Conservation (phyloP, 37 sponge, comb jelly and placozoan genomes). For the Theonella swinhoei region DNA sequence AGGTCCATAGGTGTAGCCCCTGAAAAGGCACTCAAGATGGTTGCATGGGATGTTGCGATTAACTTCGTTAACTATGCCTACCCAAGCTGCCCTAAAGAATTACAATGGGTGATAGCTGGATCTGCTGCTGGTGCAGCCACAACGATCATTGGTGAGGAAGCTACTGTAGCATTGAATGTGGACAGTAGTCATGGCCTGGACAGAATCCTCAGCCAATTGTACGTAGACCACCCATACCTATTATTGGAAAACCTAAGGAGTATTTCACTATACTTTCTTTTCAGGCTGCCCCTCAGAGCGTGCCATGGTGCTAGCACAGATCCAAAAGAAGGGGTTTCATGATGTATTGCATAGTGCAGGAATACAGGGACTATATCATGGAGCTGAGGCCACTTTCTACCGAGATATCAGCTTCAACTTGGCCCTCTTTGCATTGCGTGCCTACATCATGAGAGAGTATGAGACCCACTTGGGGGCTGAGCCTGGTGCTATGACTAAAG, state of each 20-base stretch:
- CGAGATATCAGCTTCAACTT: constrained; percentile 86
- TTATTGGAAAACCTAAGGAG: too few species aligned
- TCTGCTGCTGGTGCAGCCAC: constrained; percentile 81
- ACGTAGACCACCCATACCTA: too few species aligned
- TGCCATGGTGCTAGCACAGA: constrained; percentile 84
- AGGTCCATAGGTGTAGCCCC: constrained; percentile 86
- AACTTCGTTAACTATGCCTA: constrained; percentile 24
- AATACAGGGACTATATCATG: constrained; percentile 68
- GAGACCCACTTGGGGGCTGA: constrained; percentile 9
- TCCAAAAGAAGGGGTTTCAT: constrained; percentile 66
- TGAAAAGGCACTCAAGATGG: constrained; percentile 92
- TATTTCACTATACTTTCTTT: too few species aligned
- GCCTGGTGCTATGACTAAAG: constrained; percentile 13
- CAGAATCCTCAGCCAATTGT: too few species aligned
- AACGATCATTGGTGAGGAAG: constrained; percentile 69
- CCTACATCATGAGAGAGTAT: constrained; percentile 35
- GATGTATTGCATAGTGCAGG: constrained; percentile 57
- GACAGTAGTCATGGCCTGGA: too few species aligned
- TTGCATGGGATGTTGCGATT: constrained; percentile 59
- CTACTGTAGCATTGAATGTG: too few species aligned
- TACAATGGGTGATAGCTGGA: constrained; percentile 71
- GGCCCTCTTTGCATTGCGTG: constrained; percentile 64
- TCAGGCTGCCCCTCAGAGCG: constrained; percentile 90
- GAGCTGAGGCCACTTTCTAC: constrained; percentile 62
- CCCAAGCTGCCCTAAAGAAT: constrained; percentile 12